These are phyloP conservation scores for Baronia brevicornis DNA, from an alignment of 2,888 invertebrate species.

Conservation along the genomic window DNA sequence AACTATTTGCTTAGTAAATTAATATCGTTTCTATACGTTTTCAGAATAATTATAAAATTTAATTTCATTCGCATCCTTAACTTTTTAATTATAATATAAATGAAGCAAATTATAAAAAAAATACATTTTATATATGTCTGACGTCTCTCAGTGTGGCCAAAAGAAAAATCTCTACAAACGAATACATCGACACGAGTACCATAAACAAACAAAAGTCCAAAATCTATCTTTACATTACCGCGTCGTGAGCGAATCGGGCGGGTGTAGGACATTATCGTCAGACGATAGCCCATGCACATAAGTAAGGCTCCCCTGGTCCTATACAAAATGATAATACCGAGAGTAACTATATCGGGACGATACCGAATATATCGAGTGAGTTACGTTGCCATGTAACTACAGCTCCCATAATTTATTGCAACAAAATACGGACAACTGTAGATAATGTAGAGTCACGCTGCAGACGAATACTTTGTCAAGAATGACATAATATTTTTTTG, in stretches of 20 bases:
- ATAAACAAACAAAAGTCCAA: slow-evolving; percentile 32
- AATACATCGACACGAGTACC: slow-evolving; percentile 16
- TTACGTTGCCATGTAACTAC: slow-evolving; percentile 32
- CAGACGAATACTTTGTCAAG: no score
- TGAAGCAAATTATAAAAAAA: no score
- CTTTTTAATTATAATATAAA: no score
- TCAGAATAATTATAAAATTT: no score
- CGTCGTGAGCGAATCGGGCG: slow-evolving; percentile 28
- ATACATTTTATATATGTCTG: no score
- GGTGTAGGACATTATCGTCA: slow-evolving; percentile 54
- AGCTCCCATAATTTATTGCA: slow-evolving; percentile 29
- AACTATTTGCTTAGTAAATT: no score
- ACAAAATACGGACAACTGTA: slow-evolving; percentile 3
- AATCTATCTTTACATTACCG: slow-evolving; percentile 29
- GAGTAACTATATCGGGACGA: slow-evolving; percentile 57
- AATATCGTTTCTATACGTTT: no score
- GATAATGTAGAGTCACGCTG: no score
- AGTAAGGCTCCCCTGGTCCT: slow-evolving; percentile 42
- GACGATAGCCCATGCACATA: slow-evolving; percentile 52
- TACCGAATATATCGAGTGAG: slow-evolving; percentile 56
- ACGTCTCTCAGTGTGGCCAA: no score
- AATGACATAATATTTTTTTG: no score
- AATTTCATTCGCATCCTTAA: no score
- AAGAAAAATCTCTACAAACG: slow-evolving; percentile 15
- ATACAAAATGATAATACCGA: slow-evolving; percentile 53